phyloP scores from a whole-genome alignment of 2,113 vertebrate species.

The Echinops telfairi region DNA sequence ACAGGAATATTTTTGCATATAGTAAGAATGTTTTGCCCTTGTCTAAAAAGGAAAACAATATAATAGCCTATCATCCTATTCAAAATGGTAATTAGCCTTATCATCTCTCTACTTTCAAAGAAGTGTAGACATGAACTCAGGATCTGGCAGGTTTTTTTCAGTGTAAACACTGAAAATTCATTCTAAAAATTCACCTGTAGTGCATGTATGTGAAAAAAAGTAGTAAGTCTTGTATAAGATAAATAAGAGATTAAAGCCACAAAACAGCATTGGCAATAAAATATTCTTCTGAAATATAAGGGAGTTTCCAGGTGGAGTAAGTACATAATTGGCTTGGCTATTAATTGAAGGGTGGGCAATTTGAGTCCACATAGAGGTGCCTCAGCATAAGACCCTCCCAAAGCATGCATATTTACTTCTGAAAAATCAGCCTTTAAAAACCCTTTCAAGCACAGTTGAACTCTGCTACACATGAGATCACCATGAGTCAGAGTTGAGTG shows the following conservation, averaged over 20 bases:
- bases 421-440: not conserved
- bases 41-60: slow-evolving; percentile 80
- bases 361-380: not conserved
- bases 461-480: not conserved
- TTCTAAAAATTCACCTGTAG: slow-evolving; percentile 35
- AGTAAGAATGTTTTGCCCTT: slow-evolving; percentile 73
- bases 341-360: not conserved
- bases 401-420: not conserved
- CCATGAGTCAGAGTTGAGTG: not conserved
- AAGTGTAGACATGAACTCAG: slow-evolving; percentile 57
- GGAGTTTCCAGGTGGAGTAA: not conserved
- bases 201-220: not conserved
- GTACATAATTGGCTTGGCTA: not conserved
- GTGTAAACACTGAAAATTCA: slow-evolving; percentile 66
- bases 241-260: not conserved
- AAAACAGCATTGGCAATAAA: not conserved
- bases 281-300: slow-evolving; percentile 12
- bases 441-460: not conserved
- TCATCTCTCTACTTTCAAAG: slow-evolving; percentile 76
- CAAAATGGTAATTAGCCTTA: slow-evolving; percentile 83
- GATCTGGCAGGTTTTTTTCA: slow-evolving; percentile 59
- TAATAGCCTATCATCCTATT: slow-evolving; percentile 74
- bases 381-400: not conserved
- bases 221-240: not conserved
- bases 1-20: slow-evolving; percentile 83